phyloP scores from a whole-genome alignment of 2,888 invertebrate species.

The Pseudococcus longispinus region DNA sequence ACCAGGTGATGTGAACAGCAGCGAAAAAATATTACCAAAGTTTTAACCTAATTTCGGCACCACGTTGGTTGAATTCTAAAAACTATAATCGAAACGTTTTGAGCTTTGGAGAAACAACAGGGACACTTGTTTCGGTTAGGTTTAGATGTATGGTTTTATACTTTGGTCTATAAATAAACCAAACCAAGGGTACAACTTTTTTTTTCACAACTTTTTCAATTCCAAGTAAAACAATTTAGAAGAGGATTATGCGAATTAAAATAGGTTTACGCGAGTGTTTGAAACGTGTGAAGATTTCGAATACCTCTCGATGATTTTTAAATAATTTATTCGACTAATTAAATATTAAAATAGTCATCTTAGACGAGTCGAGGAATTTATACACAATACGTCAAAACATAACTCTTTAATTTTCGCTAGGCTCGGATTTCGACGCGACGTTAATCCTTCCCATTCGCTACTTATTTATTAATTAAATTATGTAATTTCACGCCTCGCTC shows the following conservation, averaged over 20 bases:
- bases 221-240: neutral
- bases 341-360: neutral
- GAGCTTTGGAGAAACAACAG: neutral
- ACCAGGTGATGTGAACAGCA: neutral
- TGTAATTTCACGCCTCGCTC: conserved; percentile 6
- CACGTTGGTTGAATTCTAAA: conserved; percentile 12
- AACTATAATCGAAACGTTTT: neutral
- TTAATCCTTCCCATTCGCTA: neutral
- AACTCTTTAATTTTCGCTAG: neutral
- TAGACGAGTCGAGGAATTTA: neutral
- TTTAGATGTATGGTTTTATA: neutral
- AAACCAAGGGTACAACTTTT: neutral
- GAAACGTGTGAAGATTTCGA: neutral
- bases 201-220: neutral
- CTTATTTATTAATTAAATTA: conserved; percentile 20
- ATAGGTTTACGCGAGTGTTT: neutral
- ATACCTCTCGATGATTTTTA: neutral
- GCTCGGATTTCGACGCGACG: neutral
- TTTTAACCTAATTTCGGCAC: conserved; percentile 22
- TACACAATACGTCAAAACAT: neutral
- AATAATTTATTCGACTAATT: neutral
- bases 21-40: conserved; percentile 6
- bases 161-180: neutral
- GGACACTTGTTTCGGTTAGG: neutral
- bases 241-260: conserved; percentile 10